Base-by-base conservation (phyloP, 2,113 vertebrate species). In the Haplochromis burtoni region DNA sequence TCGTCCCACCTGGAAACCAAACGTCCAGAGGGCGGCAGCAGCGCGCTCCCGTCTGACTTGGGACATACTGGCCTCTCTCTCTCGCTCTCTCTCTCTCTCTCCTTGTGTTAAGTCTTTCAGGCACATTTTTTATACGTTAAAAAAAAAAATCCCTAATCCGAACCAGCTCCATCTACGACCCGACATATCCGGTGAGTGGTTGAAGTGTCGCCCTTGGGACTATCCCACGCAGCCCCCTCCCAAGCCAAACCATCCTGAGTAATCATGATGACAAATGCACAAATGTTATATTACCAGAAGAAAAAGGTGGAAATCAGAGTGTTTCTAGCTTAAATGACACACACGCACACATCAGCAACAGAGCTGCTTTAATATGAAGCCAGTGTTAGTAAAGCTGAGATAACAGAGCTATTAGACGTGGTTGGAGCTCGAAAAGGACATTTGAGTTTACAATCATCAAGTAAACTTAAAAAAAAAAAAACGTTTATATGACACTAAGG, bases 1-100 rank as follows among this genome's bases (percentile, higher is more conserved):
- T 24, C 47, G 68, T 55, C n/a, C 82, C 76, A 59, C 26, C 81
- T 86, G 87, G n/a, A n/a, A 55, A 17, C 68, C 8, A 14, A 79
- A n/a, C 45, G 88, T 86, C 96, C 96, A 95, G 91, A 86, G 57
- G 96, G 94, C 87, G 96, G 96, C 96, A 96, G 94, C 90, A 96
- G 89, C 88, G 93, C 82, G 85, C 90, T 90, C 91, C 53, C 79
- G 6, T 83, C 80, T 42, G 26, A 2, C 78, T 82, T 81, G 29
- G 80, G 87, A 84, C 82, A 10, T 3, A 5, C 5, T 4, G 9
- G 11, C 3, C 2, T 10, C 21, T 10, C 66, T 14, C 19, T 7
- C 78, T 81, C 88, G 29, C 9, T 3, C 79, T 86, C 88, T 33
- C 4, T 3, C 81, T 86, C 87, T 40, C 21, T 1, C 4, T 5